Evolutionary conservation across 2,888 invertebrate genomes (phyloP).

Genomic region (Andrena fulva): DNA sequence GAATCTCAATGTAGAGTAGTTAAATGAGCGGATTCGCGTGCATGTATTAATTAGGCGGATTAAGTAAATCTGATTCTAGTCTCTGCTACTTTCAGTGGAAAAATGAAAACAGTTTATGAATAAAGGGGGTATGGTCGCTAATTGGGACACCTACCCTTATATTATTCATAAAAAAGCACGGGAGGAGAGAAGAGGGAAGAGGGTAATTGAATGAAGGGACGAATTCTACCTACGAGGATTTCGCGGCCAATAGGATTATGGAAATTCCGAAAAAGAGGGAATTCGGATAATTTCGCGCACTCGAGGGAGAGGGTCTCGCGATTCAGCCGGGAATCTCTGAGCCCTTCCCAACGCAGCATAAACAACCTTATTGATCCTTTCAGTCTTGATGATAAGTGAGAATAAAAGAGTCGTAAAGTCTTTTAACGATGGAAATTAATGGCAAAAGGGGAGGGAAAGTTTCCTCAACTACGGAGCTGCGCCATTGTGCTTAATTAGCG

Average conservation of each 20-base stretch:
- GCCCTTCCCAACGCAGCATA: not conserved
- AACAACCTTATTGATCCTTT: slow-evolving; percentile 6
- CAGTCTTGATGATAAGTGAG: not conserved
- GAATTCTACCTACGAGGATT: slow-evolving; percentile 11
- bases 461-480: slow-evolving; percentile 25
- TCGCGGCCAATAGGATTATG: slow-evolving; percentile 17
- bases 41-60: not conserved
- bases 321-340: slow-evolving; percentile 3
- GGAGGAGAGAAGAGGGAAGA: not conserved
- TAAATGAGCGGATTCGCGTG: not conserved
- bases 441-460: slow-evolving; percentile 30
- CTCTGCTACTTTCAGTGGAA: not conserved
- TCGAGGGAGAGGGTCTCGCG: not conserved
- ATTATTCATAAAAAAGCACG: not conserved
- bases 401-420: not conserved
- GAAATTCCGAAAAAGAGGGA: slow-evolving; percentile 16
- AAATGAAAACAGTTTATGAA: not conserved
- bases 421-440: slow-evolving; percentile 36
- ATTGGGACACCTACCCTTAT: not conserved
- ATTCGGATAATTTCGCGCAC: not conserved
- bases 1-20: no score
- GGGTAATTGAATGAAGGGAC: not conserved
- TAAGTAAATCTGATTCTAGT: not conserved
- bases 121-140: not conserved
- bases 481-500: slow-evolving; percentile 21